Evolutionary conservation across 1,140 invertebrate genomes (phyloP).

Genomic region (Magallana gigas): DNA sequence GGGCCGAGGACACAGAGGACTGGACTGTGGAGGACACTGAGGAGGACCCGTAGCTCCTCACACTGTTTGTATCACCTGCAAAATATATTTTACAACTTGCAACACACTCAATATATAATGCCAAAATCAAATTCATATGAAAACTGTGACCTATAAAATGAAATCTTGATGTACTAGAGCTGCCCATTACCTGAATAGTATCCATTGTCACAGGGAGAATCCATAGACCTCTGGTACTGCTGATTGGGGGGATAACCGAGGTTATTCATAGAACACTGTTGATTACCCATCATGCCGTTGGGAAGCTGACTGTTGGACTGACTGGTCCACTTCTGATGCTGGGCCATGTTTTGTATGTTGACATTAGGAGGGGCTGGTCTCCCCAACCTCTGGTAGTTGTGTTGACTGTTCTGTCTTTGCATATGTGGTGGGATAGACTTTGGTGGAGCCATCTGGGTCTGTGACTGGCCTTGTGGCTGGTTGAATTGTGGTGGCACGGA

Average conservation of each 20-base stretch:
- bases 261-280: constrained; percentile 62
- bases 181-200: constrained; percentile 65
- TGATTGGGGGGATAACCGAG: constrained; percentile 48
- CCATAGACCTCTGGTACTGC: constrained; percentile 63
- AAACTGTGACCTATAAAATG: constrained; percentile 21
- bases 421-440: constrained; percentile 47
- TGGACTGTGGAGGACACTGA: constrained; percentile 66
- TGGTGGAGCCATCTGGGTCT: constrained; percentile 48
- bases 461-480: constrained; percentile 30
- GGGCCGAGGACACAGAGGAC: constrained; percentile 55
- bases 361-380: constrained; percentile 72
- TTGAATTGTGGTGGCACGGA: constrained; percentile 44
- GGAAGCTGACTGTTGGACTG: constrained; percentile 30
- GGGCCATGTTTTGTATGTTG: constrained; percentile 72
- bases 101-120: no score
- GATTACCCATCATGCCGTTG: constrained; percentile 59
- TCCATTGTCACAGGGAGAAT: constrained; percentile 72
- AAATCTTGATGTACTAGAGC: not conserved
- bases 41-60: constrained; percentile 69
- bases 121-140: no score
- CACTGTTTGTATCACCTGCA: constrained; percentile 67
- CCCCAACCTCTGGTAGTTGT: constrained; percentile 64
- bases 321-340: constrained; percentile 58
- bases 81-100: not conserved
- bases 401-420: constrained; percentile 48